These are phyloP conservation scores for Eurois occulta DNA, from an alignment of 2,888 invertebrate genomes.

Conservation along the genomic window DNA sequence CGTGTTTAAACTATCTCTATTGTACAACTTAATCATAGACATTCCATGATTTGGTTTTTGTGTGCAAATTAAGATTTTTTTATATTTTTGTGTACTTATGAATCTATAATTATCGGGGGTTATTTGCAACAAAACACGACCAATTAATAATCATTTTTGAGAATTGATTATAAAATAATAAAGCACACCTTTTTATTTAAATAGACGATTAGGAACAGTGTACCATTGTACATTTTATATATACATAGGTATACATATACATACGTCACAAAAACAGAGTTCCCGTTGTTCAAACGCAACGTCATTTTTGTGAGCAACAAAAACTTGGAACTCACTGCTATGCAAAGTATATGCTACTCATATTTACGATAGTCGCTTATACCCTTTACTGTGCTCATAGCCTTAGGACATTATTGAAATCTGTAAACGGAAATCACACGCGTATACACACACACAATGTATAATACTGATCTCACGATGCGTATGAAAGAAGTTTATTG, in stretches of 20 bases:
- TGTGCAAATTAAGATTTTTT: not conserved
- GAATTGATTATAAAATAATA: not conserved
- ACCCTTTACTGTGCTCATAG: slow-evolving; percentile 12
- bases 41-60: not conserved
- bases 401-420: slow-evolving; percentile 52
- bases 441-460: slow-evolving; percentile 3
- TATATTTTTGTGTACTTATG: not conserved
- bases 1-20: too few species aligned
- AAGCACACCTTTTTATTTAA: not conserved
- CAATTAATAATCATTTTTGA: not conserved
- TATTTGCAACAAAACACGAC: not conserved
- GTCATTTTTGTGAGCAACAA: slow-evolving; percentile 15
- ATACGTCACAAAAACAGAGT: not conserved
- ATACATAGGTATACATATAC: too few species aligned
- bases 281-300: not conserved
- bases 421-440: slow-evolving; percentile 47
- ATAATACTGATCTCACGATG: slow-evolving; percentile 30
- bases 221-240: not conserved
- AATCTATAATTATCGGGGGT: not conserved
- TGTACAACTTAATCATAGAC: too few species aligned
- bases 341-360: not conserved
- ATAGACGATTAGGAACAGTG: not conserved
- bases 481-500: slow-evolving; percentile 16
- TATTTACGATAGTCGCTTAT: slow-evolving; percentile 29
- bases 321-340: not conserved